Conservation (phyloP, 1,140 invertebrate species). For the Zaprionus tsacasi region DNA sequence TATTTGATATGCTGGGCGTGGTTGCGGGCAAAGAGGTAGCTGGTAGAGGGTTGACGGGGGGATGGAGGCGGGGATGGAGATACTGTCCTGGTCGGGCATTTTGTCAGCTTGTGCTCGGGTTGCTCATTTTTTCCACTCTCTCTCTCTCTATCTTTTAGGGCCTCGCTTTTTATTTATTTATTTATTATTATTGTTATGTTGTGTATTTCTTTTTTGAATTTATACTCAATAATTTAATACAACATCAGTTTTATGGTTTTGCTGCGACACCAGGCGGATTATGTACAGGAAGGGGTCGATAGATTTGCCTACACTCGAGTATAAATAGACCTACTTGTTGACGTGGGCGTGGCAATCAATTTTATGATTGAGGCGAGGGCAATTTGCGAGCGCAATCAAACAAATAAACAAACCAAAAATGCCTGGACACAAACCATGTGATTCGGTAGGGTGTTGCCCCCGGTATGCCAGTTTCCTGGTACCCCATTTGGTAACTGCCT, state of each 20-base stretch:
- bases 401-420: constrained; percentile 56
- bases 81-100: not conserved
- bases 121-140: not conserved
- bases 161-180: constrained; percentile 37
- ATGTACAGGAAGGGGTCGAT: constrained; percentile 8
- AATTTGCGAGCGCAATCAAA: constrained; percentile 68
- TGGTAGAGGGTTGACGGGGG: not conserved
- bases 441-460: not conserved
- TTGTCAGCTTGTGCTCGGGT: constrained; percentile 5
- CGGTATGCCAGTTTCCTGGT: not conserved
- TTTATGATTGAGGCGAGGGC: constrained; percentile 62
- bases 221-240: constrained; percentile 74
- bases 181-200: constrained; percentile 28
- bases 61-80: not conserved
- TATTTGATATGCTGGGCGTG: constrained; percentile 63
- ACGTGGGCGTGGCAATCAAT: constrained; percentile 43
- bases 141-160: constrained; percentile 9
- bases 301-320: constrained; percentile 15
- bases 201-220: constrained; percentile 54
- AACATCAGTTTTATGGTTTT: constrained; percentile 69
- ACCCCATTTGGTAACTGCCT: not conserved
- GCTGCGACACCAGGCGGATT: constrained; percentile 43
- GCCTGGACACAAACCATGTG: constrained; percentile 4
- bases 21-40: not conserved
- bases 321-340: constrained; percentile 26